Evolutionary conservation across 2,888 invertebrate genomes (phyloP), one percentile per base, ranked within the genome.

Genomic region (Eurytoma adleriae): DNA sequence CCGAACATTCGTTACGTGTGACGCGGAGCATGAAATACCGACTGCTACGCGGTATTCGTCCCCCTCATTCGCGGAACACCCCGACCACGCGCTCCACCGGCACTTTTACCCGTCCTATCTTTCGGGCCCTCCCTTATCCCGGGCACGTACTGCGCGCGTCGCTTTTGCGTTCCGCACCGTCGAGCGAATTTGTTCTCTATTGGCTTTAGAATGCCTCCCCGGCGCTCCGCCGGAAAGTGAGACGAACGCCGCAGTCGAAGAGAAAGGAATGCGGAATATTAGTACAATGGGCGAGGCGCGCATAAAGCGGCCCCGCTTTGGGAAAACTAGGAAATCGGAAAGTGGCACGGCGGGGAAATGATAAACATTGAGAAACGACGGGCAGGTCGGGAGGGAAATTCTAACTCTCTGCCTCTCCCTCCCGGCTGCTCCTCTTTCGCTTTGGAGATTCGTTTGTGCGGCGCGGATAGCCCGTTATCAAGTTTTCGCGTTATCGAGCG

Each of bases 21-120:
- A 86, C 86, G 85, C 84, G 84, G 84, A 88, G 86, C 88, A 87
- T 89, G 88, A 89, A 88, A 89, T 88, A 86, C 88, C 68, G 84
- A 81, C 72, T 64, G 79, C 78, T 83, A 56, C 66, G 52, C 54
- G 56, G 59, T 66, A 76, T 76, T 83, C 78, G 66, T 77, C 59
- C 70, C 74, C 70, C 74, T 72, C 82, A 78, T 79, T 81, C 78
- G 74, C 70, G 76, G 61, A 74, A 70, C 61, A 52, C n/a, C 62
- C 54, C 78, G 59, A 59, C 18, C 20, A 10, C 57, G n/a, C 18
- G 48, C 12, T 18, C 52, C 50, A 40, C 40, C 7, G 40, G 40
- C 40, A 40, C 40, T 40, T 40, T 40, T 40, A 10, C 52, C 24
- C 52, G 13, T 54, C 48, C 16, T 40, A 14, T 67, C 48, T 27